Conservation (phyloP, 2,888 invertebrate species). For the Trachelus iudaicus region DNA sequence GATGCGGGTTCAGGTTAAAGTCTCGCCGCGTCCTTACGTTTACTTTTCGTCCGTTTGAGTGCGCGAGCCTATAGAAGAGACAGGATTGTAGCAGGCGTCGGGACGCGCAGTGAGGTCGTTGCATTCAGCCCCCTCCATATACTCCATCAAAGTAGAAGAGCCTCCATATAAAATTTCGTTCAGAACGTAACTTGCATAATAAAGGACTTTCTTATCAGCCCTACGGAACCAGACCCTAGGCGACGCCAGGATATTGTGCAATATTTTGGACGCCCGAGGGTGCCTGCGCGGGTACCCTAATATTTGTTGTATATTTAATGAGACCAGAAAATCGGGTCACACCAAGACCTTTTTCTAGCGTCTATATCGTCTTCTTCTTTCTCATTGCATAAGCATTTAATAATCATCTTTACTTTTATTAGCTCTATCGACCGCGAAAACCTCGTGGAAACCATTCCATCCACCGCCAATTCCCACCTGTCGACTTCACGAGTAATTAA, state of each 20-base stretch:
- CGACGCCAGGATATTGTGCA: slow-evolving; percentile 1
- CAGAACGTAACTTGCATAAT: background rate
- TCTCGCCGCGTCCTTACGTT: background rate
- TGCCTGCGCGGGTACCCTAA: background rate
- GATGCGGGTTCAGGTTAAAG: background rate
- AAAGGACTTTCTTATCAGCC: background rate
- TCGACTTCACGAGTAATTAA: slow-evolving; percentile 54
- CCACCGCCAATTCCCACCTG: slow-evolving; percentile 19
- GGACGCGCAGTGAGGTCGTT: background rate
- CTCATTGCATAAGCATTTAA: slow-evolving; percentile 38
- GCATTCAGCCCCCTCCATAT: background rate
- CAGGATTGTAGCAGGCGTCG: background rate
- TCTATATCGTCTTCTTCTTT: background rate
- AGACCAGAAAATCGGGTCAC: slow-evolving; percentile 31
- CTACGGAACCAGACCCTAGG: background rate
- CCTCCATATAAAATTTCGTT: background rate
- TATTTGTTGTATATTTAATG: slow-evolving; percentile 42
- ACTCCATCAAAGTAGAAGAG: background rate
- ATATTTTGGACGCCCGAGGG: slow-evolving; percentile 21
- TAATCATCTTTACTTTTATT: slow-evolving; percentile 24
- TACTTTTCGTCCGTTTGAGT: background rate
- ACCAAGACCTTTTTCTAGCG: slow-evolving; percentile 11
- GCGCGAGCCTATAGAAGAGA: background rate
- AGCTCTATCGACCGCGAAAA: slow-evolving; percentile 36
- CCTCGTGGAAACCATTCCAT: background rate